phyloP scores from a whole-genome alignment of 2,113 vertebrate species.

The rabbit (Oryctolagus cuniculus) region mOryCun1.1 NC_091435.1:102371501-102372000 shows the following conservation, averaged over 20 bases:
- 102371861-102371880: neutral
- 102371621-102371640: neutral
- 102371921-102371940: constrained; percentile 64
- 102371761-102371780: constrained; percentile 23
- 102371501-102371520: neutral
- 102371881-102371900: constrained; percentile 20
- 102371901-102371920: neutral
- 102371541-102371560: neutral
- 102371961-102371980: neutral
- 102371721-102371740: neutral
- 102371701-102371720: neutral
- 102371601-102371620: neutral
- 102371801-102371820: neutral
- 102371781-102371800: no score
- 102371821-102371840: neutral
- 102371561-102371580: neutral
- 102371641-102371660: neutral
- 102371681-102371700: neutral
- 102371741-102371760: neutral
- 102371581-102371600: neutral
- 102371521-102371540: neutral
- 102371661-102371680: neutral
- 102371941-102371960: constrained; percentile 29
- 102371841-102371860: neutral
- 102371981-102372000: constrained; percentile 19